These are phyloP conservation scores for Psettodes erumei DNA, from an alignment of 2,113 vertebrate genomes.

Conservation along the genomic window DNA sequence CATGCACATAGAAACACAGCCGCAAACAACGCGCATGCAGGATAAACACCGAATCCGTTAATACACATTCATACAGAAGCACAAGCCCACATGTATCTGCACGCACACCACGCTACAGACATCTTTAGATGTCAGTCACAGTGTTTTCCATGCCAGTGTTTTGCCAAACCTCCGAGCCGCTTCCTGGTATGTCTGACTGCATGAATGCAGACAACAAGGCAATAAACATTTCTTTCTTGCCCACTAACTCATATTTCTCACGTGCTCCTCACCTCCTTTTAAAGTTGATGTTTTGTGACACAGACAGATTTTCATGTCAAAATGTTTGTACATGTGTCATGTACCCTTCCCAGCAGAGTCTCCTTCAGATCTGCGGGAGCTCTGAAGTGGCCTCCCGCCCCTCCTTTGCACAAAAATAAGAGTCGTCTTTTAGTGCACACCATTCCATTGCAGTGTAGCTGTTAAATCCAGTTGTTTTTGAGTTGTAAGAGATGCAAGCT, in stretches of 20 bases:
- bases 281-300: constrained; percentile 56
- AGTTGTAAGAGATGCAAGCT: neutral
- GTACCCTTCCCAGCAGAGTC: constrained; percentile 6
- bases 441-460: constrained; percentile 5
- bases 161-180: constrained; percentile 39
- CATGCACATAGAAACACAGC: constrained; percentile 23
- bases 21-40: constrained; percentile 25
- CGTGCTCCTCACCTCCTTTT: constrained; percentile 38
- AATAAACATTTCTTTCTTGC: constrained; percentile 52
- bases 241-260: constrained; percentile 20
- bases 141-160: constrained; percentile 49
- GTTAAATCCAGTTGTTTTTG: neutral
- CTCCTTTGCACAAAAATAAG: neutral
- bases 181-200: constrained; percentile 58
- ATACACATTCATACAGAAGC: constrained; percentile 29
- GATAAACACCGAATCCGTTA: constrained; percentile 41
- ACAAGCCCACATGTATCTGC: constrained; percentile 42
- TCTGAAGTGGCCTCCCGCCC: constrained; percentile 39
- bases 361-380: constrained; percentile 12
- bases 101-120: constrained; percentile 43
- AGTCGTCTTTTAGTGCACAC: constrained; percentile 17
- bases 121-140: constrained; percentile 53
- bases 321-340: constrained; percentile 44
- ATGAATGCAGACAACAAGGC: constrained; percentile 67
- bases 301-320: constrained; percentile 42